Conservation (phyloP, 2,113 vertebrate genomes). For the Amphilophus citrinellus region DNA sequence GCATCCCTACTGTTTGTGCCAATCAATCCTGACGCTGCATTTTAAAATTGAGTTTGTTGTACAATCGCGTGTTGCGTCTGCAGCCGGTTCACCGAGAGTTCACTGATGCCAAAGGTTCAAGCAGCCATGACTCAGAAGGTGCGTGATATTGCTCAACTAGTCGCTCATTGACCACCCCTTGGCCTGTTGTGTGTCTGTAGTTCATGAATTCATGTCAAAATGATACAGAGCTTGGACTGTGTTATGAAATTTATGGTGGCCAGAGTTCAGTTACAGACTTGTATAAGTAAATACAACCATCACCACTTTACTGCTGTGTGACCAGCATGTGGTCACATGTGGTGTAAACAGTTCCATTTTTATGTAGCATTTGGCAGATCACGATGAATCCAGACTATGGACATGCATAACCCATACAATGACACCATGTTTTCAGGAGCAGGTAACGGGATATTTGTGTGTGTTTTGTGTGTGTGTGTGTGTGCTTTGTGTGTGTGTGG, state of each 20-base stretch:
- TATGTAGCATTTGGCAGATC: background rate
- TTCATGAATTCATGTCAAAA: background rate
- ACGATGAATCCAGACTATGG: background rate
- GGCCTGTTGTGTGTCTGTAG: background rate
- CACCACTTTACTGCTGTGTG: background rate
- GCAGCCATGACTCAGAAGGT: background rate
- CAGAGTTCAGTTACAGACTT: conserved; percentile 24
- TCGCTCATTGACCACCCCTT: background rate
- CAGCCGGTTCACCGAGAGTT: background rate
- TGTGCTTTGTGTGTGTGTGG: background rate
- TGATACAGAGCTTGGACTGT: background rate
- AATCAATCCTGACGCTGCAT: background rate
- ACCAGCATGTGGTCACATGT: background rate
- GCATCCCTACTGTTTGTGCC: background rate
- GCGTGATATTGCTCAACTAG: background rate
- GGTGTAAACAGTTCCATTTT: background rate
- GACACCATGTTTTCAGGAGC: background rate
- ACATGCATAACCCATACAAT: background rate
- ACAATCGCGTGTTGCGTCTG: background rate
- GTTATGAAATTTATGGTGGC: background rate
- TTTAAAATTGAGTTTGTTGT: background rate
- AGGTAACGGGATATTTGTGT: conserved; percentile 14
- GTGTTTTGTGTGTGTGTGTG: background rate
- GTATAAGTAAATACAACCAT: background rate
- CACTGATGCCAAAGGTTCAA: conserved; percentile 23